phyloP scores from a whole-genome alignment of 2,113 vertebrate genomes.

The Dinomys branickii region DNA sequence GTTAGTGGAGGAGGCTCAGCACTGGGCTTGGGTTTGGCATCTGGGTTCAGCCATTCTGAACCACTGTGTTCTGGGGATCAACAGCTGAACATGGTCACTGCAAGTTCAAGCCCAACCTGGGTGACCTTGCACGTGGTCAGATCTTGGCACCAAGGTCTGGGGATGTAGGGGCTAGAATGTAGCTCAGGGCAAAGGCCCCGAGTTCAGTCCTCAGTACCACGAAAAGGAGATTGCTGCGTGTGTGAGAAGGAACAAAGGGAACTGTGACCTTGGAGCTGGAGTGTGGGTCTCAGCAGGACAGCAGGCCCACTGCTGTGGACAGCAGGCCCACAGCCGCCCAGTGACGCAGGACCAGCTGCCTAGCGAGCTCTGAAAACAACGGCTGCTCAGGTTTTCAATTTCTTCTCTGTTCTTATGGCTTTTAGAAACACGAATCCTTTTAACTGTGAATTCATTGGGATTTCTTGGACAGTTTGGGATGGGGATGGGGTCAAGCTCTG shows the following conservation, averaged over 20 bases:
- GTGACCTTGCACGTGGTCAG: not conserved
- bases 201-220: not conserved
- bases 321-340: not conserved
- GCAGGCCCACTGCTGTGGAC: too few species aligned
- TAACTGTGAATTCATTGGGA: not conserved
- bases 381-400: not conserved
- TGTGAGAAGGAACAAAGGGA: not conserved
- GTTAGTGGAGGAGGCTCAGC: not conserved
- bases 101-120: not conserved
- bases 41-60: not conserved
- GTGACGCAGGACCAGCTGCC: not conserved
- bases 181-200: not conserved
- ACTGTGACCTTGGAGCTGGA: not conserved
- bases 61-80: not conserved
- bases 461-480: not conserved
- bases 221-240: not conserved
- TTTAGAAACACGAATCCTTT: not conserved
- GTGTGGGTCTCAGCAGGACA: fast-evolving
- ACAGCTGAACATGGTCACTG: not conserved
- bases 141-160: not conserved
- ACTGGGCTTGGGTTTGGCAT: not conserved
- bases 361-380: too few species aligned
- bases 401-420: not conserved
- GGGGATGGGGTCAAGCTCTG: not conserved
- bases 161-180: not conserved